Percentiles rank a stretch among this genome's conserved stretches.
phyloP scores from a whole-genome alignment of 1,140 invertebrate genomes.

The Himalopsyche phryganea region DNA sequence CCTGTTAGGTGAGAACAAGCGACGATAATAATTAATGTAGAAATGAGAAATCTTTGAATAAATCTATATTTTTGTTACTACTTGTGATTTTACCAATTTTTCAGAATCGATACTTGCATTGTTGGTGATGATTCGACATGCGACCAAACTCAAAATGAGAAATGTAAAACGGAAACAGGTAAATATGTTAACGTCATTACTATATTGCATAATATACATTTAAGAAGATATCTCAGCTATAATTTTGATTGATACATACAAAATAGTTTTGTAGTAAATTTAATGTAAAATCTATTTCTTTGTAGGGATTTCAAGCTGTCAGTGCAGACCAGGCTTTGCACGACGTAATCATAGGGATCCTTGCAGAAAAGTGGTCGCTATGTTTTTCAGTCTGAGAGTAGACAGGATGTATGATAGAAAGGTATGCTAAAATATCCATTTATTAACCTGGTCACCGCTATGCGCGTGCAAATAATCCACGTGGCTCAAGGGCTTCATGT shows the following conservation, averaged over 20 bases:
- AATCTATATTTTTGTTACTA: too few species aligned
- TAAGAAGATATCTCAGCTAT: too few species aligned
- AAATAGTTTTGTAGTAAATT: too few species aligned
- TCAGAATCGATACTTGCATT: constrained; percentile 88
- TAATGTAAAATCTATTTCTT: not conserved
- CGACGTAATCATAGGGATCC: constrained; percentile 71
- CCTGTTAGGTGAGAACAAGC: constrained; percentile 41
- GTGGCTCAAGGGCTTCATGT: too few species aligned
- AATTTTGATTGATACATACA: too few species aligned
- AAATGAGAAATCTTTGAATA: too few species aligned
- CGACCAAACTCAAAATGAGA: constrained; percentile 80
- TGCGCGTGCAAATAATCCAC: too few species aligned
- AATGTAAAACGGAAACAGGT: constrained; percentile 80
- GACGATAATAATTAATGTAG: not conserved
- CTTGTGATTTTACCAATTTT: constrained; percentile 29
- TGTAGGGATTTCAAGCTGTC: constrained; percentile 83
- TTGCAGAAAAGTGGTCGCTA: constrained; percentile 76
- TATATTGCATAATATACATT: too few species aligned
- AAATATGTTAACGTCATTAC: too few species aligned
- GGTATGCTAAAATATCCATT: too few species aligned
- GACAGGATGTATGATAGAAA: constrained; percentile 78
- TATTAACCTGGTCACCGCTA: too few species aligned
- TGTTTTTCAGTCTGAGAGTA: constrained; percentile 75
- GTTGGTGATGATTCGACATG: constrained; percentile 92
- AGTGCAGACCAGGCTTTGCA: constrained; percentile 80